Base-by-base conservation (phyloP, 2,888 invertebrate genomes). In the Lasioglossum pauxillum region DNA sequence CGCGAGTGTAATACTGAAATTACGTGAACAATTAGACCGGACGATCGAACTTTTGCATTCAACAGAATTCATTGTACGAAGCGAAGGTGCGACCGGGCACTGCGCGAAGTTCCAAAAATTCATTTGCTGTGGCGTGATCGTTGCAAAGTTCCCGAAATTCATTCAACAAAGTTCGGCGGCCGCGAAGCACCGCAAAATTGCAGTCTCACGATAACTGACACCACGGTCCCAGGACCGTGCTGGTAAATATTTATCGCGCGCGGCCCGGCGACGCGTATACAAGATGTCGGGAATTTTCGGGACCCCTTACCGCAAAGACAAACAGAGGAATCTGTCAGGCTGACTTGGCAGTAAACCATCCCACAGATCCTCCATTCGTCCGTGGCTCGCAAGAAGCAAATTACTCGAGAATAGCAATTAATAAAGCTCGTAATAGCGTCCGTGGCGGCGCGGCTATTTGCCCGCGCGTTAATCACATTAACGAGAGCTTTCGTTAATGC, bases 381-480 rank as follows among this genome's bases (percentile, higher is more conserved):
- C 82, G 79, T 79, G 78, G 79, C 31, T 88, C 90, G 84, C 87
- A 87, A 82, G 88, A 90, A 90, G 93, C 93, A 94, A 95, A 95
- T 94, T 94, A 93, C 93, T 92, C 92, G 93, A 93, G 94, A 93
- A 94, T 93, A 94, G 93, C 93, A 95, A 95, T 95, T 95, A 95
- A 95, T 95, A 94, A 94, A 94, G 94, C 93, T 90, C 88, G 93
- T 94, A 94, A 94, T 93, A 93, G 93, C 92, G 91, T 90, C 90
- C 89, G 85, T 89, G 91, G 86, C 86, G 64, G 64, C 89, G 90
- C 92, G 92, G 89, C 82, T 86, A 89, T 90, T 90, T 90, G 90
- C 87, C 41, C 19, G 75, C 82, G 91, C 94, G 93, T 95, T 95
- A 95, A 94, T 95, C 94, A 94, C 93, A 93, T 93, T 94, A 94